Base-by-base conservation (phyloP, 1,140 invertebrate genomes). In the Lerema accius region DNA sequence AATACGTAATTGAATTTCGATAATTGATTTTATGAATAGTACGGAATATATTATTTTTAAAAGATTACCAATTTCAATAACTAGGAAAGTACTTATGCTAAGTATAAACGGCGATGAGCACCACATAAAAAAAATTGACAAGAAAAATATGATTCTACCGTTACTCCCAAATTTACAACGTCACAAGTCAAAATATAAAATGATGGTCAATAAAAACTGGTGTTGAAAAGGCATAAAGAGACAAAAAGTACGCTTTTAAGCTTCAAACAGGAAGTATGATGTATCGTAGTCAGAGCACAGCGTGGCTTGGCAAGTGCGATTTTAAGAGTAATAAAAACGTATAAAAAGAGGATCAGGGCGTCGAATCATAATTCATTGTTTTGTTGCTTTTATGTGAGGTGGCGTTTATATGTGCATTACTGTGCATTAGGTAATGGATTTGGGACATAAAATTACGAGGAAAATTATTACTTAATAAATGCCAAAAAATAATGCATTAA, bases 291-390 rank as follows among this genome's bases (percentile, higher is more conserved):
- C 68, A 65, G 58, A 19, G 63, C 56, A 63, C 50, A 65, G 76
- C 71, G 71, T 67, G 68, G 72, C 67, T 77, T 68, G 32, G 69
- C 63, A 71, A 77, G 70, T 77, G 77, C 60, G 67, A 75, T 58
- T 82, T 82, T 82, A 83, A 72, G 76, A 72, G 78, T 71, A 76
- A 85, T 88, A 86, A 86, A 86, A 83, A 69, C 73, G n/a, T 37
- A 70, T 77, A 81, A 82, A 84, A 86, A 85, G 82, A 76, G 67
- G 68, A 71, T 78, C 73, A 74, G 78, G 73, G 76, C 62, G 67
- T 65, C 53, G 68, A 65, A 74, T 82, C 86, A 82, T 90, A 87
- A 84, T 71, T 88, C 80, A 82, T 81, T 84, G 80, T 85, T 86
- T 84, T 78, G 76, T 81, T 69, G 63, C 71, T 73, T 56, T 43